phyloP scores from a whole-genome alignment of 2,888 invertebrate genomes.

The Magallana nippona region DNA sequence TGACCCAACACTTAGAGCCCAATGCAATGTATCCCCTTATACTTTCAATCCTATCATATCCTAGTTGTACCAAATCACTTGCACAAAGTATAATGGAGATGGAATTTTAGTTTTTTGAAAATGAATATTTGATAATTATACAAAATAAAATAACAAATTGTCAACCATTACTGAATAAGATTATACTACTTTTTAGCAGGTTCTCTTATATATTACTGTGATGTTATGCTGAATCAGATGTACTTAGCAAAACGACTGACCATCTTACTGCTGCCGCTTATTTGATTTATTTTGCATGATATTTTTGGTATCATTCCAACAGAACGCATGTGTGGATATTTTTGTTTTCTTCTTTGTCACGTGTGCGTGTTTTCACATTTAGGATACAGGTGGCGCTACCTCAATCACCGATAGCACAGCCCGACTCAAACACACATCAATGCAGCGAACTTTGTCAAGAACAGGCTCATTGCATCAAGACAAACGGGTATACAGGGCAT shows the following conservation, averaged over 20 bases:
- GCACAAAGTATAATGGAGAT: not conserved
- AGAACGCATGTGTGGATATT: slow-evolving; percentile 6
- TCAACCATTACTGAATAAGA: no score
- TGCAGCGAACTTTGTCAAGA: slow-evolving; percentile 38
- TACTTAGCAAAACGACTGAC: no score
- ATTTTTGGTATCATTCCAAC: slow-evolving; percentile 6
- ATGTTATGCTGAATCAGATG: no score
- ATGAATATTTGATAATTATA: no score
- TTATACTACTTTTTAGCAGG: no score
- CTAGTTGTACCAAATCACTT: slow-evolving; percentile 7
- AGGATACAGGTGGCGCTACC: slow-evolving; percentile 35
- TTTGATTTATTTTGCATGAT: slow-evolving; percentile 6
- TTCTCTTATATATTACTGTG: no score
- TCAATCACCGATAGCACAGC: slow-evolving; percentile 31
- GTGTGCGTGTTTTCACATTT: slow-evolving; percentile 29
- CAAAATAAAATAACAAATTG: no score
- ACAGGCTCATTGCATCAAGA: slow-evolving; percentile 41
- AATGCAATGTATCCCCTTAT: not conserved
- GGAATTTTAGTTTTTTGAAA: not conserved
- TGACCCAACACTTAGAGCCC: slow-evolving; percentile 4
- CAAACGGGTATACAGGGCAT: slow-evolving; percentile 51
- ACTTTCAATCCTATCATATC: not conserved
- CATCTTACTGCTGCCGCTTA: not conserved
- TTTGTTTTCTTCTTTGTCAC: slow-evolving; percentile 16
- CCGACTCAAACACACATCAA: slow-evolving; percentile 35